phyloP scores from a whole-genome alignment of 37 sponge, comb jelly and placozoan genomes.

The Lycopodina hypogea region DNA sequence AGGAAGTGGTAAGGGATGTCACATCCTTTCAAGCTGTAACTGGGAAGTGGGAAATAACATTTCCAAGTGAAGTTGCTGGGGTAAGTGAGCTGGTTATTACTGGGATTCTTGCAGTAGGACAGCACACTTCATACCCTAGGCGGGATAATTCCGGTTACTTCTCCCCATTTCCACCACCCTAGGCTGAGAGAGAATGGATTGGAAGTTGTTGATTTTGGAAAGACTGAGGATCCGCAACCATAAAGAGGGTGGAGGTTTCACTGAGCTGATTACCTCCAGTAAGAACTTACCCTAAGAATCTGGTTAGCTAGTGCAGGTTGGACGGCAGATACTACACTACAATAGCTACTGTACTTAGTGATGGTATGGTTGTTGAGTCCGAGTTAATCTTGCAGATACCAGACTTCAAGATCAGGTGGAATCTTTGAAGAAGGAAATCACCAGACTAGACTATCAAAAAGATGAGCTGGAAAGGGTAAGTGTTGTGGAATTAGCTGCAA shows the following conservation, averaged over 20 bases:
- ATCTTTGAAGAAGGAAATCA: slow-evolving; percentile 23
- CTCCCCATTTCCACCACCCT: no score
- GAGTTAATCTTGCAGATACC: slow-evolving; percentile 24
- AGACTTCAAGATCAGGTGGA: slow-evolving; percentile 50
- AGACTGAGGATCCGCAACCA: slow-evolving; percentile 33
- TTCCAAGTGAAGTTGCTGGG: no score
- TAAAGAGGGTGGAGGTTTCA: slow-evolving; percentile 40
- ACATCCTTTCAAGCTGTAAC: no score
- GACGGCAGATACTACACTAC: no score
- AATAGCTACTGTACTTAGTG: no score
- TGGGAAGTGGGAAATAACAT: no score
- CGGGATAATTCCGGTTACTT: no score
- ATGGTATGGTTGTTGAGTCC: neutral
- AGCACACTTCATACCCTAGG: no score
- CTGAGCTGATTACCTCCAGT: slow-evolving; percentile 53
- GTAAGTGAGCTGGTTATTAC: no score
- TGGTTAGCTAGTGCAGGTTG: neutral
- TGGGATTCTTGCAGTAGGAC: no score
- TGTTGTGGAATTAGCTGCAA: no score
- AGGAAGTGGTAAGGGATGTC: no score
- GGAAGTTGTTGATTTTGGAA: slow-evolving; percentile 47
- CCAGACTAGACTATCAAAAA: slow-evolving; percentile 48
- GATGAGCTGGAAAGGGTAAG: slow-evolving; percentile 48
- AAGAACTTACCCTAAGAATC: neutral
- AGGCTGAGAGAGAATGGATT: slow-evolving; percentile 1